A percentile compares a stretch with the other conserved stretches of the same genome.
Evolutionary conservation across 2,113 vertebrate genomes (phyloP).

Genomic region (Mobula birostris): DNA sequence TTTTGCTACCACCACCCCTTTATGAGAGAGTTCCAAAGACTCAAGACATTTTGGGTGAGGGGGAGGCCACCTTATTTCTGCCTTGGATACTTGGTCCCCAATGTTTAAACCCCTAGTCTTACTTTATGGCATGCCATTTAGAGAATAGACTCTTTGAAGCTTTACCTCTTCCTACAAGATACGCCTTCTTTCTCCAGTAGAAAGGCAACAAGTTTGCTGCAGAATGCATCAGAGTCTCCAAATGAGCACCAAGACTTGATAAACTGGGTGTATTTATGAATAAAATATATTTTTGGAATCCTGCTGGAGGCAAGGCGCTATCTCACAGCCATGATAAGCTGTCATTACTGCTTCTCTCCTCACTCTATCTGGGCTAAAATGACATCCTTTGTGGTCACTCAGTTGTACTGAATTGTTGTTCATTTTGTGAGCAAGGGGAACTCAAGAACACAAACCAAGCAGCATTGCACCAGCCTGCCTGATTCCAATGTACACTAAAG

Average conservation of each 20-base stretch:
- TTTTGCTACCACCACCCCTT: too few relatives aligned
- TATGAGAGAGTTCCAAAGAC: too few relatives aligned
- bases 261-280: too few relatives aligned
- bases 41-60: too few relatives aligned
- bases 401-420: not conserved
- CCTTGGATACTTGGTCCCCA: too few relatives aligned
- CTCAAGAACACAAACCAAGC: not conserved
- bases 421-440: not conserved
- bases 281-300: too few relatives aligned
- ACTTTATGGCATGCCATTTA: not conserved
- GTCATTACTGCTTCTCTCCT: not conserved
- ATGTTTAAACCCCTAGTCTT: too few relatives aligned
- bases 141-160: not conserved
- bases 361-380: not conserved
- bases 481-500: not conserved
- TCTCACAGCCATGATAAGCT: not conserved
- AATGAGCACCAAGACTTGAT: not conserved
- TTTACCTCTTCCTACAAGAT: not conserved
- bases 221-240: not conserved
- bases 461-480: not conserved
- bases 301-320: not conserved
- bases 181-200: not conserved
- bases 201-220: not conserved
- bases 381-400: constrained; percentile 6
- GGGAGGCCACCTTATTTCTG: too few relatives aligned